Evolutionary conservation across 1,140 invertebrate species (phyloP).

Genomic region (Caenorhabditis remanei): DNA sequence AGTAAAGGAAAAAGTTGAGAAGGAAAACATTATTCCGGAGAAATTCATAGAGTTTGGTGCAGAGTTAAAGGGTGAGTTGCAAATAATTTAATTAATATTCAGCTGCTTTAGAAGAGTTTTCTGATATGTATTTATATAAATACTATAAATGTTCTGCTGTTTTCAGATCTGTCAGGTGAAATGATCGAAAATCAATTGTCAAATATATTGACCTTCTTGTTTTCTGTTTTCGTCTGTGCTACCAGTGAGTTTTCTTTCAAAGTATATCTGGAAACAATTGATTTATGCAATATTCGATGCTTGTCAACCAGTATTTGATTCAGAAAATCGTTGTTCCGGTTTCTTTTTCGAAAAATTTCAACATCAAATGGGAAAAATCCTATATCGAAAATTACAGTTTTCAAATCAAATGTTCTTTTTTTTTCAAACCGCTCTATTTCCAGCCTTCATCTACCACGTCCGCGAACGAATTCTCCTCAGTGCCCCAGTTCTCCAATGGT

Average conservation of each 20-base stretch:
- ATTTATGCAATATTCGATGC: too few relatives aligned
- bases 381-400: too few relatives aligned
- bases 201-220: too few relatives aligned
- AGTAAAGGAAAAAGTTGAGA: not conserved
- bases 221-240: conserved; percentile 3
- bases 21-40: not conserved
- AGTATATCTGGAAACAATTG: too few relatives aligned
- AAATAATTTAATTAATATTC: not conserved
- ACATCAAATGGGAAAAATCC: too few relatives aligned
- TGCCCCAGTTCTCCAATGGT: conserved; percentile 35
- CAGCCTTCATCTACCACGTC: conserved; percentile 35
- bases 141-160: too few relatives aligned
- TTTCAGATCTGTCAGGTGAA: not conserved
- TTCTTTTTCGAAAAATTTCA: too few relatives aligned
- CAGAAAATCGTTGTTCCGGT: too few relatives aligned
- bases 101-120: too few relatives aligned
- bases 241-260: not conserved
- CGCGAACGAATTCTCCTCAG: conserved; percentile 53
- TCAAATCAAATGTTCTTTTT: too few relatives aligned
- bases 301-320: too few relatives aligned
- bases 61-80: conserved; percentile 16
- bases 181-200: not conserved
- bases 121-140: too few relatives aligned
- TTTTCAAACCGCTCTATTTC: not conserved
- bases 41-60: not conserved